Evolutionary conservation across 1,140 invertebrate species (phyloP).

Genomic region (Dysdera silvatica): DNA sequence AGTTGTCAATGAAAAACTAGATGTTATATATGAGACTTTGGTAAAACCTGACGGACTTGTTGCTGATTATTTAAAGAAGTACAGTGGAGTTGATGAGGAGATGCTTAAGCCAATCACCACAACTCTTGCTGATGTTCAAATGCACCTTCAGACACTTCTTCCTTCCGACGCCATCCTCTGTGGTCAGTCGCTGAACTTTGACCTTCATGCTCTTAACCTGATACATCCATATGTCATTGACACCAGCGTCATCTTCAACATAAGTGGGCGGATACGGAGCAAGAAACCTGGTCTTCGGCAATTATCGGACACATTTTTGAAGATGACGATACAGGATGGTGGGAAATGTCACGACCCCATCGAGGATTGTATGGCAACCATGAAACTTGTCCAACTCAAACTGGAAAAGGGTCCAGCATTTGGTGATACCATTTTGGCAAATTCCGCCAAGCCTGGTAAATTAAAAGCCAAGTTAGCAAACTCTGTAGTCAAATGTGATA

Average conservation of each 20-base stretch:
- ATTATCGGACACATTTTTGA: slow-evolving; percentile 64
- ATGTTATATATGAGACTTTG: slow-evolving; percentile 70
- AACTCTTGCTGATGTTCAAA: slow-evolving; percentile 69
- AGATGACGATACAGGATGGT: slow-evolving; percentile 64
- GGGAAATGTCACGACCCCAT: slow-evolving; percentile 67
- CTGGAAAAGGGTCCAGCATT: slow-evolving; percentile 55
- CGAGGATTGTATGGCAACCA: slow-evolving; percentile 73
- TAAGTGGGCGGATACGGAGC: slow-evolving; percentile 61
- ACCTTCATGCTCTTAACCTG: slow-evolving; percentile 80
- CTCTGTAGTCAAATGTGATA: too few relatives aligned
- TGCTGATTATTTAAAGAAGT: slow-evolving; percentile 72
- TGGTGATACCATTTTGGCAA: slow-evolving; percentile 28
- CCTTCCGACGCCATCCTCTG: slow-evolving; percentile 83
- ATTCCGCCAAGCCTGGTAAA: background rate
- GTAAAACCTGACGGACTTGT: slow-evolving; percentile 79
- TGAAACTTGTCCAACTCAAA: slow-evolving; percentile 81
- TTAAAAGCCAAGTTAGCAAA: too few relatives aligned
- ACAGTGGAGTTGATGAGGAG: slow-evolving; percentile 64
- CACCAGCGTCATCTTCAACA: slow-evolving; percentile 83
- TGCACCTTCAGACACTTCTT: slow-evolving; percentile 59
- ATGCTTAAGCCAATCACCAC: slow-evolving; percentile 65
- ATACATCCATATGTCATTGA: slow-evolving; percentile 95
- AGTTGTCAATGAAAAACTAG: slow-evolving; percentile 68
- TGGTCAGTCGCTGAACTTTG: slow-evolving; percentile 82
- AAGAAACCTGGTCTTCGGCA: slow-evolving; percentile 72